These are phyloP conservation scores for Byasa hedistus DNA, from an alignment of 2,888 invertebrate genomes.

Conservation along the genomic window DNA sequence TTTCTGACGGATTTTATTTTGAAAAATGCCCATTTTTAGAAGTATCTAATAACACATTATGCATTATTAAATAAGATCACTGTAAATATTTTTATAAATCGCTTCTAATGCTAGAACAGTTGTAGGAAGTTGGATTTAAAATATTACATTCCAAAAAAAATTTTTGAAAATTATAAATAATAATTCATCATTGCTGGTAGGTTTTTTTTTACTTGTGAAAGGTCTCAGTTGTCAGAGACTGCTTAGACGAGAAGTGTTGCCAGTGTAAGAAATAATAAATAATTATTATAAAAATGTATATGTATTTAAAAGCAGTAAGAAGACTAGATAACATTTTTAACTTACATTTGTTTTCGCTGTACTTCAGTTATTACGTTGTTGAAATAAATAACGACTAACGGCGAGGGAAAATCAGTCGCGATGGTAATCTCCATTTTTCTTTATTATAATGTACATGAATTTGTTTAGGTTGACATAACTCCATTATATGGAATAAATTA, in stretches of 20 bases:
- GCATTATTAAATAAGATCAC: background rate
- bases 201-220: too few species aligned
- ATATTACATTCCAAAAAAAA: too few species aligned
- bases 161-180: too few species aligned
- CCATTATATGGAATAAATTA: background rate
- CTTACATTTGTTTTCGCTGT: background rate
- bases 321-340: background rate
- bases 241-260: too few species aligned
- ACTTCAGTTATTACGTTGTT: constrained; percentile 1
- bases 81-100: background rate
- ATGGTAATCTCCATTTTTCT: constrained; percentile 12
- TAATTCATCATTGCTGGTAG: too few species aligned
- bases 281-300: too few species aligned
- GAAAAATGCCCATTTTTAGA: background rate
- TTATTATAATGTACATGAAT: constrained; percentile 7
- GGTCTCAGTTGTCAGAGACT: too few species aligned
- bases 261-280: background rate
- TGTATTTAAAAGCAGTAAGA: background rate
- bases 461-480: background rate
- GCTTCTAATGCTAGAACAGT: background rate
- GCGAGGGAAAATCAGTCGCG: constrained; percentile 6
- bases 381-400: constrained; percentile 6
- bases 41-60: background rate
- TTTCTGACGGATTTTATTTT: background rate
- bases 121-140: too few species aligned